Base-by-base conservation (phyloP, 2,113 vertebrate species). In the Potamarius usumacintae region DNA sequence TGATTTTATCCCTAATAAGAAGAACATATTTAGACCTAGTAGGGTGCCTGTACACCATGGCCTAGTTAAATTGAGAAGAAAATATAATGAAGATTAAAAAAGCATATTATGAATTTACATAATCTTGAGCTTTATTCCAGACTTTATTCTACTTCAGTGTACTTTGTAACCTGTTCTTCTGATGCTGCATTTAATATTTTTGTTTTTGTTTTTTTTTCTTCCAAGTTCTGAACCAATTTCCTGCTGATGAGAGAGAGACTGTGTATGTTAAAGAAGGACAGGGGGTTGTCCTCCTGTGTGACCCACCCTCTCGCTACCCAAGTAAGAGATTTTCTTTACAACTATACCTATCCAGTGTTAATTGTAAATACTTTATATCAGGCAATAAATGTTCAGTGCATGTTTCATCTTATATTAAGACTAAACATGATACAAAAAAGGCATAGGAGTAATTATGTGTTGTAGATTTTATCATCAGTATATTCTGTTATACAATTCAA, bases 251-350 rank as follows among this genome's bases (percentile, higher is more conserved):
- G 10, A 96, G 97, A 42, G 96, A 97, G 0, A 94, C 97, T 1
- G 98, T 99, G 86, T 93, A 92, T 83, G 96, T 96, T 1, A 96
- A 96, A 86, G 97, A 98, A 94, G 98, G 98, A 27, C 97, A 98
- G 89, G 98, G 98, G 14, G 97, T 95, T 14, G 96, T 99, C 58
- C 95, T 99, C 83, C 94, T 99, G 79, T 99, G 98, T 91, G 96
- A 93, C 0, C 96, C 98, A 30, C 98, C 98, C 0, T 95, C 96
- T 89, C 96, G 96, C 83, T 97, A 95, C 90, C 98, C 98, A 95
- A 92, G 98, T 99, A 95, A 57, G 92, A 57, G 1, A 0, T 52
- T 15, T 10, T 22, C 17, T 27, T 60, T 86, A 62, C 4, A 34
- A 9, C n/a, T 48, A 20, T 5, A 42, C 77, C 4, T 67, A 79